Conservation (phyloP, 1,140 invertebrate species). For the Zophobas morio region DNA sequence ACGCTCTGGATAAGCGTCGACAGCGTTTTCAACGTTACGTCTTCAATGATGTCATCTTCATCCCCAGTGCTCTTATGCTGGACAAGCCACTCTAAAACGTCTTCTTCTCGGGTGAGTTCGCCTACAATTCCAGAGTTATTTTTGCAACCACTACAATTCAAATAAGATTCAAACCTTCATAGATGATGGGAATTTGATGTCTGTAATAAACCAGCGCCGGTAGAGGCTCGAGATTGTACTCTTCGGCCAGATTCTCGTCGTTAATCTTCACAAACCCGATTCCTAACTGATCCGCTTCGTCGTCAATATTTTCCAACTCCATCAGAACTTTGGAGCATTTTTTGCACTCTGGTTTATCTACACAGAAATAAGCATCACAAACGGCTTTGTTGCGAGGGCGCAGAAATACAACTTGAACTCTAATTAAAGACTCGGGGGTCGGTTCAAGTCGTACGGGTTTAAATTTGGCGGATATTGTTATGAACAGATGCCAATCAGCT, state of each 20-base stretch:
- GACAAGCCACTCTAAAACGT: slow-evolving; percentile 94
- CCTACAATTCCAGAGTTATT: slow-evolving; percentile 70
- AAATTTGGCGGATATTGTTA: too few species aligned
- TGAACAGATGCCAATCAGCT: too few species aligned
- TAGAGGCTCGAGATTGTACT: slow-evolving; percentile 91
- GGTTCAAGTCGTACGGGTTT: neutral
- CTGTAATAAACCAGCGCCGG: slow-evolving; percentile 94
- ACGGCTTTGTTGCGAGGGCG: neutral
- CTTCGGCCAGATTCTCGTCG: slow-evolving; percentile 91
- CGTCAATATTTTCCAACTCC: slow-evolving; percentile 95
- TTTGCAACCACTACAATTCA: slow-evolving; percentile 68
- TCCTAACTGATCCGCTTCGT: slow-evolving; percentile 94
- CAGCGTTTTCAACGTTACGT: slow-evolving; percentile 90
- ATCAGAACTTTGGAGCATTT: slow-evolving; percentile 91
- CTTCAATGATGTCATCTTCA: slow-evolving; percentile 94
- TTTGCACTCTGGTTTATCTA: slow-evolving; percentile 94
- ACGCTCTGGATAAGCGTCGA: slow-evolving; percentile 91
- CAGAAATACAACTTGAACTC: slow-evolving; percentile 14
- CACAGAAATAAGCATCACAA: neutral
- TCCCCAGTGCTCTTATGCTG: slow-evolving; percentile 93
- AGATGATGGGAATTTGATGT: slow-evolving; percentile 95
- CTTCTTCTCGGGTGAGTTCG: slow-evolving; percentile 91
- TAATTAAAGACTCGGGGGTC: neutral
- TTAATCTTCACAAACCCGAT: slow-evolving; percentile 96
- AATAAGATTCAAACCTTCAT: slow-evolving; percentile 79